These are phyloP conservation scores for Mythimna pallens DNA, from an alignment of 2,888 invertebrate genomes.

Conservation along the genomic window DNA sequence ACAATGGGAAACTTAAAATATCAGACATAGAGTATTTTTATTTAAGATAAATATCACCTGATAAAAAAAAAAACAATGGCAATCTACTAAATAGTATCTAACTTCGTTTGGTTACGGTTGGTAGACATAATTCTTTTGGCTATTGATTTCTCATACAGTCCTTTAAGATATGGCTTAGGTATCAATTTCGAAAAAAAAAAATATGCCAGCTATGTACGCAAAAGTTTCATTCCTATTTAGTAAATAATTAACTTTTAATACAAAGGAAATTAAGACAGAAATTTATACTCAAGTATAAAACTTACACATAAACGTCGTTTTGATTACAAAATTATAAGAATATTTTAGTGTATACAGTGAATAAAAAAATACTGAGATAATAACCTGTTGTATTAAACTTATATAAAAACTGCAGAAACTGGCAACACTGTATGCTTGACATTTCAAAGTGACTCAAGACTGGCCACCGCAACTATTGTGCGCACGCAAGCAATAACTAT, in stretches of 20 bases:
- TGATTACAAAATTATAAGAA: conserved; percentile 51
- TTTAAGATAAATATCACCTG: no score
- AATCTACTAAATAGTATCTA: no score
- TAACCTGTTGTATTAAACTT: conserved; percentile 54
- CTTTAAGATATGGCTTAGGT: no score
- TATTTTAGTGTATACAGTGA: conserved; percentile 18
- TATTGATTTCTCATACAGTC: no score
- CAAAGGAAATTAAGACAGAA: conserved; percentile 31
- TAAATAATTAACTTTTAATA: conserved; percentile 1
- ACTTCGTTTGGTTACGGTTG: no score
- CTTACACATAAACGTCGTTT: conserved; percentile 30
- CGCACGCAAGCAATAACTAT: conserved; percentile 39
- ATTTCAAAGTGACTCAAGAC: conserved; percentile 51
- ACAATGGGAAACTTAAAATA: no score
- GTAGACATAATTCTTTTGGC: no score
- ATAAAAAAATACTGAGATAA: conserved; percentile 33
- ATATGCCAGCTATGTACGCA: no score
- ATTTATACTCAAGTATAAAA: conserved; percentile 21
- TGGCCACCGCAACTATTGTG: conserved; percentile 31
- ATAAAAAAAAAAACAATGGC: no score
- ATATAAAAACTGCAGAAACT: conserved; percentile 57
- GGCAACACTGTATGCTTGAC: conserved; percentile 57
- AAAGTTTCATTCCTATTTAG: no score
- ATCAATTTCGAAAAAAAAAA: no score
- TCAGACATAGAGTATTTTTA: no score